Base-by-base conservation (phyloP, 2,888 invertebrate species). In the Pandemis cinnamomeana region DNA sequence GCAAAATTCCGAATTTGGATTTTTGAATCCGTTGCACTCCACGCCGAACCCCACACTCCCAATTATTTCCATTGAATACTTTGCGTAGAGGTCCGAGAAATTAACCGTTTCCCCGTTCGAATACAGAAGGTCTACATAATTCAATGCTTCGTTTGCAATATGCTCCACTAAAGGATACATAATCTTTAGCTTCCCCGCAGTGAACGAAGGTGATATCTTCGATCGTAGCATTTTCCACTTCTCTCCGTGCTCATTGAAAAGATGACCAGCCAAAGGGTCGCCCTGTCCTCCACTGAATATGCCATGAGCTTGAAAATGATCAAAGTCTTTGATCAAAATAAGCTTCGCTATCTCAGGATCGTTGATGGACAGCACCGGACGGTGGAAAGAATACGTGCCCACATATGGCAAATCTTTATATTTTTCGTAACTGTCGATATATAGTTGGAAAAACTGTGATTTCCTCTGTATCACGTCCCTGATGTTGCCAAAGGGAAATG, bases 161-260 rank as follows among this genome's bases (percentile, higher is more conserved):
- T 94, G 89, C 58, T 95, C 91, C 11, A 96, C 94, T 0, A 95
- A 93, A 0, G 91, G 90, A 79, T 95, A 96, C 95, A 96, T 96
- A 2, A 88, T 93, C 84, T 95, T 96, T 66, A 97, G 86, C 86
- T 96, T 96, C 7, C 95, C 96, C 0, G 96, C 95, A 0, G 96
- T 95, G 82, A 96, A 97, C 0, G 95, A 95, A 0, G 96, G 96
- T 0, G 96, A 95, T 80, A 97, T 87, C 80, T 96, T 96, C 0
- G 93, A 79, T 15, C 97, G 91, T 42, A 96, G 85, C 66, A 90
- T 92, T 81, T 95, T 96, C 97, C 97, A 97, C 67, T 94, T 91
- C 8, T 94, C 88, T 0, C 95, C 95, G 64, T 92, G 90, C 61
- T 95, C 83, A 73, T 95, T 92, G 79, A 96, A 96, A 6, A 96